Evolutionary conservation across 1,140 invertebrate species (phyloP), one percentile per base, ranked within the genome.

Genomic region (Brachionus calyciflorus): DNA sequence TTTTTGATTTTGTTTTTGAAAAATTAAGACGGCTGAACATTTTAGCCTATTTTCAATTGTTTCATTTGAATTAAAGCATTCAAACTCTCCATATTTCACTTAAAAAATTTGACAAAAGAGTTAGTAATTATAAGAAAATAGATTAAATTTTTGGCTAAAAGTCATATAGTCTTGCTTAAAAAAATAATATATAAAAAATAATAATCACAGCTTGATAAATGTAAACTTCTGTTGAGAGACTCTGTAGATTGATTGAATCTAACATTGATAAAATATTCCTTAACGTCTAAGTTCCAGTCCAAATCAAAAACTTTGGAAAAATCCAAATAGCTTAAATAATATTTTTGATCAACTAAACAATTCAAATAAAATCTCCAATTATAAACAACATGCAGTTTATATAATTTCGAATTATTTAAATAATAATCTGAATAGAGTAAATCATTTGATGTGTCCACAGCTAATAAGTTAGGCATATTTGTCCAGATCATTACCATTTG

Each of bases 311-410:
- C 10, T 17, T 37, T 60, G 12, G 26, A 5, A 37, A 33, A 60
- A 37, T 60, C 30, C 14, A 60, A 33, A 60, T 60, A 60, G 24
- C 24, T 44, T 9, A 65, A 28, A 41, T 44, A 65, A 44, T 26
- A 65, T 3, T 41, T 28, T 24, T 65, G 37, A 24, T 65, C 40
- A 6, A 65, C 44, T 24, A 44, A 21, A 44, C 33, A 41, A 41
- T 28, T 65, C 2, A 65, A 65, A 12, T 12, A 24, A 26, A 44
- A 65, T 65, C 30, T 65, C 60, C 60, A 65, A 24, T 41, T 44
- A 24, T 24, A 24, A 9, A 44, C 2, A 44, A 28, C 24, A 65
- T 65, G 17, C 9, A 65, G 19, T 44, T 44, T 26, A 2, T 12
- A 9, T 10, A 65, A 14, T 10, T 44, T 21, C 1, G 1, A 44